Percentiles rank a stretch among this genome's conserved stretches.
Conservation (phyloP, 2,888 invertebrate species). For the Nudaria mundana region DNA sequence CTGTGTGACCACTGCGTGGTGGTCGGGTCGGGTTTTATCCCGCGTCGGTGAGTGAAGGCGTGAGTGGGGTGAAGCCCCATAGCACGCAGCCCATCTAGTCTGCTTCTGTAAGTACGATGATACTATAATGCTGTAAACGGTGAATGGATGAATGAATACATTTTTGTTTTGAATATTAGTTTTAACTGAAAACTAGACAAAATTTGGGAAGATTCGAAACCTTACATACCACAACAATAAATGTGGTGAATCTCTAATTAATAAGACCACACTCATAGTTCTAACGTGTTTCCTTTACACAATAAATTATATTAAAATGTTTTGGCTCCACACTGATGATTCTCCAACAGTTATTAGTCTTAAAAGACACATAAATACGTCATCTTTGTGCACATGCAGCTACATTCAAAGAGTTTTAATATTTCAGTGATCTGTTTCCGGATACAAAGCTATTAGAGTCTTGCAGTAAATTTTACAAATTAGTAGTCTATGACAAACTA, state of each 20-base stretch:
- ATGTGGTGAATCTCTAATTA: slow-evolving; percentile 29
- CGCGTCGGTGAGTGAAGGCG: too few species aligned
- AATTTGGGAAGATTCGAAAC: too few species aligned
- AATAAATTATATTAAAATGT: slow-evolving; percentile 55
- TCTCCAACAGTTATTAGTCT: slow-evolving; percentile 56
- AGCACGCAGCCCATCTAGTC: too few species aligned
- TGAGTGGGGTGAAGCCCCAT: too few species aligned
- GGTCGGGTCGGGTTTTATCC: too few species aligned
- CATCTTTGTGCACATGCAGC: slow-evolving; percentile 41
- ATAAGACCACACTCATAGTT: slow-evolving; percentile 53
- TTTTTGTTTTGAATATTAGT: not conserved
- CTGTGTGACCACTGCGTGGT: too few species aligned
- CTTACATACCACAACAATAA: slow-evolving; percentile 16
- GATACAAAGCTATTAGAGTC: slow-evolving; percentile 69
- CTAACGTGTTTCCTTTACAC: slow-evolving; percentile 15
- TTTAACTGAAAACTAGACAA: not conserved
- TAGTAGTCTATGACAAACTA: slow-evolving; percentile 75
- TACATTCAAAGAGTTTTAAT: slow-evolving; percentile 54
- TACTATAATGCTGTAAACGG: too few species aligned
- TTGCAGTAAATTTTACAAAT: slow-evolving; percentile 75
- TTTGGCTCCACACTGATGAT: slow-evolving; percentile 64
- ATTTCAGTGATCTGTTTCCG: slow-evolving; percentile 67
- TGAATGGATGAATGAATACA: too few species aligned
- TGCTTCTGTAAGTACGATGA: too few species aligned
- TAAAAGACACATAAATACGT: slow-evolving; percentile 73